Conservation (phyloP, 2,113 vertebrate species). For the Bubo scandiacus region DNA sequence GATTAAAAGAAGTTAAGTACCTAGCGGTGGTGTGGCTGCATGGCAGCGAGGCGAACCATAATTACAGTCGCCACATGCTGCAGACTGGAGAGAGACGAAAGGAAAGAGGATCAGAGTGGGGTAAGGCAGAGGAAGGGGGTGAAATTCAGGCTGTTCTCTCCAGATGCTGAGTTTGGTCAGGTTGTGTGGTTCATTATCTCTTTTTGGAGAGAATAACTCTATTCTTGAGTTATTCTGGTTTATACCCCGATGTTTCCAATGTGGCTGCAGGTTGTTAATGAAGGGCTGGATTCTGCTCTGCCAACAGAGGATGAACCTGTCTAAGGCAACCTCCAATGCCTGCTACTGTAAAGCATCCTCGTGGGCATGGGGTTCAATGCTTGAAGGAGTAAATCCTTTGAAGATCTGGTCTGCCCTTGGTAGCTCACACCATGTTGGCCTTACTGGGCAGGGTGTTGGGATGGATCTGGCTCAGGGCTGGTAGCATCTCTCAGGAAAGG, state of each 20-base stretch:
- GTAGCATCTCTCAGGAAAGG: background rate
- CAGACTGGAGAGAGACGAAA: background rate
- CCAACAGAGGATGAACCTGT: background rate
- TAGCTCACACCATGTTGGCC: rapidly evolving
- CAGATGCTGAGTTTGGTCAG: background rate
- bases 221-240: background rate
- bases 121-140: background rate
- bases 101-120: background rate
- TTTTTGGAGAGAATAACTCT: background rate
- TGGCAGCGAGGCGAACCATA: background rate
- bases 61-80: background rate
- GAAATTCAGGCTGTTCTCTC: background rate
- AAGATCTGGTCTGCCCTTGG: background rate
- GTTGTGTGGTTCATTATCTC: background rate
- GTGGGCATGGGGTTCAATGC: rapidly evolving
- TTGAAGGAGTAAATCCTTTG: background rate
- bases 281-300: background rate
- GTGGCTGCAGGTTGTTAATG: background rate
- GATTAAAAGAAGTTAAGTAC: conserved; percentile 62
- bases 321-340: background rate
- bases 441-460: background rate
- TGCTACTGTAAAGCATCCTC: background rate
- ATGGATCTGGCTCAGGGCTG: background rate
- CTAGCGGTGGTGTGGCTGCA: conserved; percentile 33
- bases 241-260: background rate